Conservation (phyloP, 2,797 vertebrate species). For the Apogon talboti region DNA sequence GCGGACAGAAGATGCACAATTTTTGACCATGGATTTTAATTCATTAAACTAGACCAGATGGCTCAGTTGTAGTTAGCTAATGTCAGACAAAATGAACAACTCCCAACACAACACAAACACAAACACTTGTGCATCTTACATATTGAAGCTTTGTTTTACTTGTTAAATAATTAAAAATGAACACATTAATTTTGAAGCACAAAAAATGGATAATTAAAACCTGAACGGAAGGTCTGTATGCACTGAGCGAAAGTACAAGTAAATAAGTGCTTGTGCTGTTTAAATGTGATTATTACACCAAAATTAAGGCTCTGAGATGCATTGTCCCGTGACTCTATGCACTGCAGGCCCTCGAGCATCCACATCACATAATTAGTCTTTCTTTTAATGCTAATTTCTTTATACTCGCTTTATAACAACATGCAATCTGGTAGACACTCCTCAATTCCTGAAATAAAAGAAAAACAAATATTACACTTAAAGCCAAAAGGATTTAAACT, state of each 20-base stretch:
- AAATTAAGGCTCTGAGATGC: neutral
- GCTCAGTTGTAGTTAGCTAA: too few species aligned
- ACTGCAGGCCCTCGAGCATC: slow-evolving; percentile 3
- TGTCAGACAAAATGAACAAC: too few species aligned
- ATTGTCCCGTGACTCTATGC: slow-evolving; percentile 12
- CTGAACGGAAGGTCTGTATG: too few species aligned
- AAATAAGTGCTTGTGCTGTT: slow-evolving; percentile 11
- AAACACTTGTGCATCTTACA: too few species aligned
- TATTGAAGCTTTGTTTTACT: too few species aligned
- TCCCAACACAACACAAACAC: too few species aligned
- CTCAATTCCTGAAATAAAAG: neutral
- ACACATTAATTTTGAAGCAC: too few species aligned
- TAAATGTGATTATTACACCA: slow-evolving; percentile 1
- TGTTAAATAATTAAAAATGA: too few species aligned
- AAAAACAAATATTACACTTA: neutral
- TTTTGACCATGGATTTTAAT: too few species aligned
- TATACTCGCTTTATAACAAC: neutral
- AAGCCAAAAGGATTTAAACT: slow-evolving; percentile 9
- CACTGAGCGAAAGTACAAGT: neutral
- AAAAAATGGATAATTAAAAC: too few species aligned
- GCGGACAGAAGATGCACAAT: too few species aligned
- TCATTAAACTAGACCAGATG: too few species aligned
- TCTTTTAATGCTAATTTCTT: slow-evolving; percentile 8
- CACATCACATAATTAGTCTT: slow-evolving; percentile 9
- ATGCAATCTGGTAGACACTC: neutral